Percentiles rank a stretch among this genome's conserved stretches.
phyloP scores from a whole-genome alignment of 2,797 vertebrate genomes.

The Sebastes iracundus region DNA sequence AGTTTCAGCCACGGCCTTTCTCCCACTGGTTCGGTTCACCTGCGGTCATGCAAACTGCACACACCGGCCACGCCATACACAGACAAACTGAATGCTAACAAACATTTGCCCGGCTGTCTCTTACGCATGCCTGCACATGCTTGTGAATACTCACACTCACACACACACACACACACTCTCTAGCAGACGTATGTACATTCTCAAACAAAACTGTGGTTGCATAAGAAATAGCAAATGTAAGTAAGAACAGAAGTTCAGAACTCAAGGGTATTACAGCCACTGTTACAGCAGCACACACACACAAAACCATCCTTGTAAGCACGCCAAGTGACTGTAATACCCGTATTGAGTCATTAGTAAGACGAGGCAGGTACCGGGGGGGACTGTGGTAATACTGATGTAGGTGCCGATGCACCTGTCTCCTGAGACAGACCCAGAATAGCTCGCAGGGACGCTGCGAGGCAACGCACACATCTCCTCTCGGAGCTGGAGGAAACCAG shows the following conservation, averaged over 20 bases:
- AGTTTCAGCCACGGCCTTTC: background rate
- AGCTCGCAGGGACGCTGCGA: slow-evolving; percentile 31
- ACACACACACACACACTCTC: background rate
- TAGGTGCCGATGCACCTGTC: slow-evolving; percentile 35
- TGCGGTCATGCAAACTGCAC: slow-evolving; percentile 30
- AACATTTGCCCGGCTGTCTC: slow-evolving; percentile 35
- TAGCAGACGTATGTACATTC: background rate
- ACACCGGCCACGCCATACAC: background rate
- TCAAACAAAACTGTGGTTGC: slow-evolving; percentile 26
- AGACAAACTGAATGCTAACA: slow-evolving; percentile 24
- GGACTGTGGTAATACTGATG: slow-evolving; percentile 34
- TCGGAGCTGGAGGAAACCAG: background rate
- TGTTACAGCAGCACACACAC: slow-evolving; percentile 10
- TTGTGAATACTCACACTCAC: background rate
- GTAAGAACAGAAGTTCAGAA: slow-evolving; percentile 13
- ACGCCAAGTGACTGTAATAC: slow-evolving; percentile 21
- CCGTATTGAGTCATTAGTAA: slow-evolving; percentile 18
- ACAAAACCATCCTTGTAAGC: slow-evolving; percentile 10
- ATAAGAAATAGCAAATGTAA: slow-evolving; percentile 30
- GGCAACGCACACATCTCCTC: slow-evolving; percentile 7
- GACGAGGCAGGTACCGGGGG: slow-evolving; percentile 26
- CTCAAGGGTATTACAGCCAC: slow-evolving; percentile 2
- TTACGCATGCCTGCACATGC: slow-evolving; percentile 41
- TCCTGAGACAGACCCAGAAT: slow-evolving; percentile 40
- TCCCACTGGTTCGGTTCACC: slow-evolving; percentile 1